Base-by-base conservation (phyloP, 2,797 vertebrate genomes). In the Cetoscarus ocellatus region DNA sequence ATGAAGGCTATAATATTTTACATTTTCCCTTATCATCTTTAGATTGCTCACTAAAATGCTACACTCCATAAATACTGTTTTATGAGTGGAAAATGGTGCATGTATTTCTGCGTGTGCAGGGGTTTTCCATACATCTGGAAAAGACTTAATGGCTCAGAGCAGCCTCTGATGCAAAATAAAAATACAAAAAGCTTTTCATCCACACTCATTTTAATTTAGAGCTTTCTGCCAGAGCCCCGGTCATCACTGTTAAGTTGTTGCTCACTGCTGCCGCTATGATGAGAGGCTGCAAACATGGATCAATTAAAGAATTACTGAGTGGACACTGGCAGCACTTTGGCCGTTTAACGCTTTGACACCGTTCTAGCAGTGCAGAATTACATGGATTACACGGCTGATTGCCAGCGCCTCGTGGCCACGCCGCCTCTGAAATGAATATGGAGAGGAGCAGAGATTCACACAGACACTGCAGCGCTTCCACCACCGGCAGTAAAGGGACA, bases 291-390 rank as follows among this genome's bases (percentile, higher is more conserved):
- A 61, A 43, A 84, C 76, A 80, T 75, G 79, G 77, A 88, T 90
- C 83, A 83, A 81, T 83, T 86, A 86, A 85, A 82, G 75, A 61
- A 73, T 87, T 79, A 90, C 83, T 73, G 77, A 82, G 85, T 87
- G 82, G 85, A 86, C 79, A 77, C 70, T 61, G 47, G 63, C 82
- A 84, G 78, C 77, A 79, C 76, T 86, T 86, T 69, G 67, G 71
- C 73, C 84, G 83, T 85, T 88, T 88, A 86, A 90, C 83, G 87
- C 76, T 88, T 61, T 88, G 86, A 88, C 82, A 88, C 76, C 50
- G 17, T 64, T 61, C n/a, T 67, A 51, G 48, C 60, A 69, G 67
- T 27, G 56, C 44, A 66, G 52, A 72, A 67, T 73, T 73, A 60
- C 80, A 79, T 27, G 61, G 82, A 84, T 88, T 79, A 78, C 78